Evolutionary conservation across 2,113 vertebrate genomes (phyloP), one percentile per base, ranked within the genome.

Genomic region (Ursus arctos): DNA sequence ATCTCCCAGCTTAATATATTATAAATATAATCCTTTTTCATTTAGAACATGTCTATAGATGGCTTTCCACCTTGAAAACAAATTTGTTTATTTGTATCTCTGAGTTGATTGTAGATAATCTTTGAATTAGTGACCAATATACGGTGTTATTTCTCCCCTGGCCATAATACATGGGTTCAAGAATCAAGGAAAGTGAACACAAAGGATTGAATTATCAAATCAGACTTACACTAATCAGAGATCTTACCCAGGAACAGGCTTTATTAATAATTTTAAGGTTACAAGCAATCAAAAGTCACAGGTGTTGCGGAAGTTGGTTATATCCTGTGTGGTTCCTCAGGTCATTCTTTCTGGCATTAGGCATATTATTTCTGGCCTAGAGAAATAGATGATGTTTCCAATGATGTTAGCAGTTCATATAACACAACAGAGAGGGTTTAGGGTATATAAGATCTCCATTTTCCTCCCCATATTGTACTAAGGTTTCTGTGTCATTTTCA

Each of bases 41-140:
- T 67, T 92, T 92, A 82, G 72, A 79, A 92, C 89, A 71, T 57
- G 2, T 53, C 28, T 89, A 77, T 59, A 71, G 81, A 51, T 81
- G 88, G 4, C 22, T 94, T 96, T 65, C 10, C 6, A 65, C 4
- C 85, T 65, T 74, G 36, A 77, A 95, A 95, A 96, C 36, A 77
- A 89, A 91, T 85, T 81, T 74, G 36, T 51, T 87, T 69, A 74
- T 81, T 9, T 81, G 81, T 36, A 81, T 76, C 15, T 82, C 28
- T 76, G 14, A 92, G 21, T 16, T 81, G 18, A 7, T 85, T 79
- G 40, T 51, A 79, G 47, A 43, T 47, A 65, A 51, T 83, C 31
- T 76, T 94, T 88, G 12, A 63, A 47, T 97, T 71, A 77, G 36
- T 77, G 36, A 63, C 15, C 36, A 88, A 14, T 8, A 26, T 47